These are phyloP conservation scores for Zoanthus sociatus DNA, from an alignment of 92 coral and sea anemone genomes.

Conservation along the genomic window DNA sequence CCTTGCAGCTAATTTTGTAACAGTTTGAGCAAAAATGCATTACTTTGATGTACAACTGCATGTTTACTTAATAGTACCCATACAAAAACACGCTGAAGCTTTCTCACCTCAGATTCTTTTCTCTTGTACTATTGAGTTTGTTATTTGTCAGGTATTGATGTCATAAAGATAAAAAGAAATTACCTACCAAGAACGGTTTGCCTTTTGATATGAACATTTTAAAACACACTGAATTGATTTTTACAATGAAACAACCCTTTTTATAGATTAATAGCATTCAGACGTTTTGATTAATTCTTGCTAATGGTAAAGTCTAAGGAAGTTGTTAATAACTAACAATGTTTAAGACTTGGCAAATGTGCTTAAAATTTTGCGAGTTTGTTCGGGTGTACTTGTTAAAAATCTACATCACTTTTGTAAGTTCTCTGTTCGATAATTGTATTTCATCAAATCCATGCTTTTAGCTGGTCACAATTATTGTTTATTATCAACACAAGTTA, in stretches of 20 bases:
- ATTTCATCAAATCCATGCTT: not conserved
- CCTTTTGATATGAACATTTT: not conserved
- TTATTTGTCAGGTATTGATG: too few relatives aligned
- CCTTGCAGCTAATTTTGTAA: not conserved
- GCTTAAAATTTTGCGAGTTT: not conserved
- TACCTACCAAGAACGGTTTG: constrained; percentile 5
- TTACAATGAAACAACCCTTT: not conserved
- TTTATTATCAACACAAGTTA: not conserved
- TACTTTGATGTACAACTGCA: not conserved
- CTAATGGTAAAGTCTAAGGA: not conserved
- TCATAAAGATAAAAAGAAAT: not conserved
- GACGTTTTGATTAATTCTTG: not conserved
- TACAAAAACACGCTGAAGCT: too few relatives aligned
- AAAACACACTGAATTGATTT: too few relatives aligned
- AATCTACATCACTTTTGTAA: not conserved
- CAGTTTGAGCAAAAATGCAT: not conserved
- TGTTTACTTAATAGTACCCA: not conserved
- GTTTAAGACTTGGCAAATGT: not conserved
- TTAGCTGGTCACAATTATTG: not conserved
- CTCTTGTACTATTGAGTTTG: too few relatives aligned
- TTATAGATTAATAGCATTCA: not conserved
- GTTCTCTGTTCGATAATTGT: not conserved
- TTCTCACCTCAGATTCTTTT: too few relatives aligned
- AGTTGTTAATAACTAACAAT: not conserved
- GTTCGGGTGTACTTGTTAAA: too few relatives aligned